Evolutionary conservation across 2,797 vertebrate species (phyloP).

Genomic region (Tragopan temminckii): DNA sequence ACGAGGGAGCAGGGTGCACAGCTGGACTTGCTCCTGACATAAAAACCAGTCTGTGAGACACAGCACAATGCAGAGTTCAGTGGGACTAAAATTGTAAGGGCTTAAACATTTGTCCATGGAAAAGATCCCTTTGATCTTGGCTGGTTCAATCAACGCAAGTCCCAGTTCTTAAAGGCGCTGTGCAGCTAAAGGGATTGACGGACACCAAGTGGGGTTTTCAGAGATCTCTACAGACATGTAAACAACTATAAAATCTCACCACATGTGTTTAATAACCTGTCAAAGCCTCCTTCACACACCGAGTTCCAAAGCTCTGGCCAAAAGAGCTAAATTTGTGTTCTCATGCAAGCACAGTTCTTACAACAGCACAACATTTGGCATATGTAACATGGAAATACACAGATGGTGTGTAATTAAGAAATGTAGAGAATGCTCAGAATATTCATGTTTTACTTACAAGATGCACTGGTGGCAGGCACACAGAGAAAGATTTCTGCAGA

Average conservation of each 20-base stretch:
- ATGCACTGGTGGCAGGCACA: neutral
- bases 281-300: neutral
- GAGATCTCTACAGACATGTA: neutral
- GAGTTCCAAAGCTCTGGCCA: neutral
- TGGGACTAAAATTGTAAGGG: neutral
- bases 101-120: neutral
- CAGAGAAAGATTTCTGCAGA: neutral
- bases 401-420: neutral
- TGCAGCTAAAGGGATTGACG: neutral
- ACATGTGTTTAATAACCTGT: neutral
- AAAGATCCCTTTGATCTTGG: neutral
- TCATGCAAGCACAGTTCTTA: neutral
- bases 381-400: neutral
- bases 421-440: neutral
- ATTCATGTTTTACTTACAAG: neutral
- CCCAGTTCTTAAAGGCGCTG: neutral
- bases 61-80: fast-evolving
- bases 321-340: neutral
- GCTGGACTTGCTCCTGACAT: neutral
- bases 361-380: neutral
- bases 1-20: neutral
- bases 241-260: neutral
- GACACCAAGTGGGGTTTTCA: neutral
- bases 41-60: neutral
- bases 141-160: neutral